phyloP scores from a whole-genome alignment of 2,797 vertebrate genomes.

The Eulemur rubriventer region DNA sequence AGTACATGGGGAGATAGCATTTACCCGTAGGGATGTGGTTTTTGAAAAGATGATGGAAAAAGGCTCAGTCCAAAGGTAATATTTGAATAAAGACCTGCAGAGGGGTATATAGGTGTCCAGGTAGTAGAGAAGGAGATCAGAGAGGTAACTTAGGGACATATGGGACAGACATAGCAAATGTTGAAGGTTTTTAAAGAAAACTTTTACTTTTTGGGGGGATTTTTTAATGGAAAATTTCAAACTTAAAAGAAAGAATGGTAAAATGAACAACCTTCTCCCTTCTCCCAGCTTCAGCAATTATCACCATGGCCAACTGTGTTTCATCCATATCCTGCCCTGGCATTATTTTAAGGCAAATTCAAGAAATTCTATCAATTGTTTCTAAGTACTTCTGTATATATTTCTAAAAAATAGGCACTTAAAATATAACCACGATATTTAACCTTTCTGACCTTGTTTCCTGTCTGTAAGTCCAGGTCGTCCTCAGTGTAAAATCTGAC shows the following conservation, averaged over 20 bases:
- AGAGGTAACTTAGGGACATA: not conserved
- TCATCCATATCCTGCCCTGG: not conserved
- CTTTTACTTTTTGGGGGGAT: not conserved
- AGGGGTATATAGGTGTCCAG: not conserved
- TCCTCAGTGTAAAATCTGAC: not conserved
- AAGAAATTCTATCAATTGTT: not conserved
- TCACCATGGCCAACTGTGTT: not conserved
- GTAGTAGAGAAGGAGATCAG: not conserved
- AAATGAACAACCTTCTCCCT: not conserved
- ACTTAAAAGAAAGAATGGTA: not conserved
- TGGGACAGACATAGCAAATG: not conserved
- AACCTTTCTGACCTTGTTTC: not conserved
- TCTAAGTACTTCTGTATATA: not conserved
- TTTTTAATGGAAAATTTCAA: not conserved
- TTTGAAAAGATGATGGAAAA: not conserved
- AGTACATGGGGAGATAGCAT: not conserved
- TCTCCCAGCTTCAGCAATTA: not conserved
- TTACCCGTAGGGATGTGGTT: not conserved
- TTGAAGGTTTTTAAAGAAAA: not conserved
- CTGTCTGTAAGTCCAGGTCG: not conserved
- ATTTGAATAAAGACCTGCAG: not conserved
- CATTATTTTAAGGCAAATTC: conserved; percentile 21
- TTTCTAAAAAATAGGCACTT: not conserved
- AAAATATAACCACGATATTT: not conserved
- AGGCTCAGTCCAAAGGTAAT: not conserved